Conservation (phyloP, 2,888 invertebrate species). For the Argyra leucocephala region DNA sequence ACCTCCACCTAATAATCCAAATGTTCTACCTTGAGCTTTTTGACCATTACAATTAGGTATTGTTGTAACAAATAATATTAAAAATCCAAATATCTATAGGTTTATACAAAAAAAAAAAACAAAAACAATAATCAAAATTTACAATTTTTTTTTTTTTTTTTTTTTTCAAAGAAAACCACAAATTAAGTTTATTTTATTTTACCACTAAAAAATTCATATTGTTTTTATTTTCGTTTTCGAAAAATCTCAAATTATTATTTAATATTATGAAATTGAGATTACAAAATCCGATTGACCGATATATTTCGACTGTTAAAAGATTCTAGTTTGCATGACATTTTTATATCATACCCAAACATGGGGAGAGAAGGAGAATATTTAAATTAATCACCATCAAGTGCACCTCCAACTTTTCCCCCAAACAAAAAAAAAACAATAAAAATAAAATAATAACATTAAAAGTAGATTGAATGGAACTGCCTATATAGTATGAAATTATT, state of each 20-base stretch:
- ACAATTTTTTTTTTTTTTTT: not conserved
- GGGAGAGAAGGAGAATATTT: not conserved
- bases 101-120: not conserved
- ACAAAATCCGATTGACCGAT: slow-evolving; percentile 1
- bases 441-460: not conserved
- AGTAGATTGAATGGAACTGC: not conserved
- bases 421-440: not conserved
- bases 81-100: not conserved
- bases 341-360: slow-evolving; percentile 2
- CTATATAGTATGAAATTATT: not conserved
- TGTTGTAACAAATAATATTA: not conserved
- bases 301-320: slow-evolving; percentile 1
- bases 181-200: not conserved
- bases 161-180: not conserved
- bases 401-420: not conserved
- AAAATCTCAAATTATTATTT: not conserved
- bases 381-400: not conserved
- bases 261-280: not conserved
- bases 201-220: not conserved
- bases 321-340: not conserved
- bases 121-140: not conserved
- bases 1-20: not conserved
- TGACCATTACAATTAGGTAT: not conserved
- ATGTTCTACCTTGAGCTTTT: not conserved
- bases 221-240: not conserved